Percentiles rank a stretch among this genome's conserved stretches.
These are phyloP conservation scores for Dynastes hyllus DNA, from an alignment of 2,888 invertebrate genomes.

Conservation along the genomic window DNA sequence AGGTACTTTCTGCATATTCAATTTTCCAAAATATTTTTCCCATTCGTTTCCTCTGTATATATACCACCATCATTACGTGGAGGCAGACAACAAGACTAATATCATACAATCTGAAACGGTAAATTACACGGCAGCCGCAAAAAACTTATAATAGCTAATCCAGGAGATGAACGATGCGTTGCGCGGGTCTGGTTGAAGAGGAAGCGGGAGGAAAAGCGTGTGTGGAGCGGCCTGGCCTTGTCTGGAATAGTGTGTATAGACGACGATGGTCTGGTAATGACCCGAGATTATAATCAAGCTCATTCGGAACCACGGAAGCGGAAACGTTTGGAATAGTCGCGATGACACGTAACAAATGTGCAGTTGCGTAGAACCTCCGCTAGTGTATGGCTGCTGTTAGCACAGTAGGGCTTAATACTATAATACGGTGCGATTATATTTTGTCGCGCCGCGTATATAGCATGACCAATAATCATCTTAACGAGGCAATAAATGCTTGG, in stretches of 20 bases:
- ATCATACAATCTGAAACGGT: not conserved
- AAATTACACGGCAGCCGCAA: slow-evolving; percentile 17
- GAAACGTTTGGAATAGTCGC: slow-evolving; percentile 31
- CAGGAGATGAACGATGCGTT: slow-evolving; percentile 25
- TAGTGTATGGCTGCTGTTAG: not conserved
- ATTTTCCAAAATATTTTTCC: too few relatives aligned
- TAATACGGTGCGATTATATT: slow-evolving; percentile 6
- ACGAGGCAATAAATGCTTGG: not conserved
- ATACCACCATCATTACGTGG: slow-evolving; percentile 12
- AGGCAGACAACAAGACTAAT: not conserved
- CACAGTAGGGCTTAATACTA: not conserved
- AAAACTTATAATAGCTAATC: slow-evolving; percentile 27
- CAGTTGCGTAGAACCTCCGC: slow-evolving; percentile 11
- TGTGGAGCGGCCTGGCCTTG: not conserved
- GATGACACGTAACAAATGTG: slow-evolving; percentile 41
- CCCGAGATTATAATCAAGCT: slow-evolving; percentile 45
- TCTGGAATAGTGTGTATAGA: not conserved
- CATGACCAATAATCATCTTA: not conserved
- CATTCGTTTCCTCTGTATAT: not conserved
- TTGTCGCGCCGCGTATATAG: not conserved
- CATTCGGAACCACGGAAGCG: slow-evolving; percentile 41
- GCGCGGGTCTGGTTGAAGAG: not conserved
- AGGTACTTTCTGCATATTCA: too few relatives aligned
- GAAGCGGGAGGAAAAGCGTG: not conserved
- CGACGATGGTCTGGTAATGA: slow-evolving; percentile 39